Base-by-base conservation (phyloP, 2,888 invertebrate species). In the Emesis russula region DNA sequence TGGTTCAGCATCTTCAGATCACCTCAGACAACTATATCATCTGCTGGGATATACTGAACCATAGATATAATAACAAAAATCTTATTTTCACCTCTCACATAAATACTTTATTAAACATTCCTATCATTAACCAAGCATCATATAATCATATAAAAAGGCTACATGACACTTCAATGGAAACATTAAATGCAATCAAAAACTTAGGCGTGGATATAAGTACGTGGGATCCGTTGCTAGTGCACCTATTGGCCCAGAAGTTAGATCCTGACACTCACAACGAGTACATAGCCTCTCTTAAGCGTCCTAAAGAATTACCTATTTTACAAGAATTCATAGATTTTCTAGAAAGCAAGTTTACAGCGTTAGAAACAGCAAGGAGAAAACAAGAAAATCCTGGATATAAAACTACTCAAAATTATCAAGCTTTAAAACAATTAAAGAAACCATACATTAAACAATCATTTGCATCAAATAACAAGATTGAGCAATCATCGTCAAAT, bases 41-140 rank as follows among this genome's bases (percentile, higher is more conserved):
- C 0, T 92, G 92, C 66, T 94, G 94, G 95, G 90, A 93, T 2
- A 89, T 93, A 41, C 25, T 94, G 7, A 92, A 91, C 25, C 73
- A 92, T 33, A 68, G 94, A 0, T 94, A 89, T 58, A 83, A 93
- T 33, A 94, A 92, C 53, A 86, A 80, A 25, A 87, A 75, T 63
- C 66, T 91, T 15, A 85, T 88, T 38, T 86, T 89, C n/a, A 85
- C 81, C 0, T 78, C 88, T 1, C 83, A 93, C 38, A 73, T 90
- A 1, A 91, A 88, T 48, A 88, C 25, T n/a, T 33, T 94, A 7
- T 44, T 93, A 36, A 85, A 58, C 18, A 25, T 89, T 2, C 90
- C 94, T 11, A 70, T n/a, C 0, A 81, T 78, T n/a, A 85, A 90
- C 63, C 90, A 92, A n/a, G 83, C 77, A 25, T 85, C 92, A 63